Evolutionary conservation across 2,113 vertebrate genomes (phyloP).

Genomic region (Willisornis vidua): DNA sequence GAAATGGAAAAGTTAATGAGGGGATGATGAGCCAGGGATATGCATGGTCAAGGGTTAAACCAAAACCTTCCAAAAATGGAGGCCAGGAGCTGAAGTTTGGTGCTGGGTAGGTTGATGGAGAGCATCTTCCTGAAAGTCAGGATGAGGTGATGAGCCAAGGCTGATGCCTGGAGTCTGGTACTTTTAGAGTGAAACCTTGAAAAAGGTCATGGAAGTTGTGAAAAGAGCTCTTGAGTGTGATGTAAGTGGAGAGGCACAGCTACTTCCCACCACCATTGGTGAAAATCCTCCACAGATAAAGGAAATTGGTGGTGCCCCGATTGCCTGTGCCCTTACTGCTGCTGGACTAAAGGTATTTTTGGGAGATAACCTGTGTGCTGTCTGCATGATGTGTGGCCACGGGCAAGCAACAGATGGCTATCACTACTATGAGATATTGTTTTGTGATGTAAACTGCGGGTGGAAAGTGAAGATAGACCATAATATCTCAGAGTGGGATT

Average conservation of each 20-base stretch:
- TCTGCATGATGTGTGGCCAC: neutral
- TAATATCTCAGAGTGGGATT: neutral
- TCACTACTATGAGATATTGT: neutral
- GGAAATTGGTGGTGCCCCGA: neutral
- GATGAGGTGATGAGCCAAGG: neutral
- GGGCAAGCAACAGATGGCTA: neutral
- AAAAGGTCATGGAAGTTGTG: neutral
- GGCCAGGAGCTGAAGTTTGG: neutral
- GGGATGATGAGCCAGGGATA: neutral
- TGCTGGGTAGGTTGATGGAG: neutral
- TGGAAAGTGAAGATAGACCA: neutral
- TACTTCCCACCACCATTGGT: neutral
- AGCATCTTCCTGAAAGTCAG: neutral
- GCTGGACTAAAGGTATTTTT: neutral
- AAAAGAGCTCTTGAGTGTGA: neutral
- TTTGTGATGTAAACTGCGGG: neutral
- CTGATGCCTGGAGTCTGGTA: neutral
- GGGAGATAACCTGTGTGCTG: neutral
- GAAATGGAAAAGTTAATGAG: neutral
- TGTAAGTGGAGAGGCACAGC: neutral
- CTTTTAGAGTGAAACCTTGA: neutral
- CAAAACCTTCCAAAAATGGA: neutral
- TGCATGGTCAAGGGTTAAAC: neutral
- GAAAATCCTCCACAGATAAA: neutral
- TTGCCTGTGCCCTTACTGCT: neutral